Conservation (phyloP, 2,113 vertebrate species). For the Arizona elegans region DNA sequence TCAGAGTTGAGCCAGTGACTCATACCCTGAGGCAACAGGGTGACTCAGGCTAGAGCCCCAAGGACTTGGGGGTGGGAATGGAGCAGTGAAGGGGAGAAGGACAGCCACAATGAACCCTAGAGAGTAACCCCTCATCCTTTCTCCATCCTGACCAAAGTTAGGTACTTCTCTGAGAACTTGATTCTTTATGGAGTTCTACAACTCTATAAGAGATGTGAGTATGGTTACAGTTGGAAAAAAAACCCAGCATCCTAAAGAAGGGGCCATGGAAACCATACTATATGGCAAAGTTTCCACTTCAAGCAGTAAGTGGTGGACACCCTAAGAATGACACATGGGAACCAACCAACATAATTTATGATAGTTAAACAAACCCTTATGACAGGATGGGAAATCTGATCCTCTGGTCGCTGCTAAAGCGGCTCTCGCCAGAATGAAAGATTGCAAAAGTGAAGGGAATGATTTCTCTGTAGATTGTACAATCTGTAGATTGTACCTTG, state of each 20-base stretch:
- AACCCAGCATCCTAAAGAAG: not conserved
- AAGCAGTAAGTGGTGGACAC: not conserved
- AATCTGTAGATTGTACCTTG: not conserved
- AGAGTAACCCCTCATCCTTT: not conserved
- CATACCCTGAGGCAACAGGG: constrained; percentile 17
- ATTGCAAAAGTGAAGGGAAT: not conserved
- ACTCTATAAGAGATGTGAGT: not conserved
- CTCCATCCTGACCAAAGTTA: not conserved
- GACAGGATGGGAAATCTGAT: not conserved
- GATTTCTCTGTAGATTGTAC: not conserved
- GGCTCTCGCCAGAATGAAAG: not conserved
- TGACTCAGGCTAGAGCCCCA: not conserved
- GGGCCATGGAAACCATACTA: not conserved
- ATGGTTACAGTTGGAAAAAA: not conserved
- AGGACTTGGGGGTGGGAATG: not conserved
- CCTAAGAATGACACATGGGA: not conserved
- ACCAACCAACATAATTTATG: not conserved
- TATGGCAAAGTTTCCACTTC: not conserved
- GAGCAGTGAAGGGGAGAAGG: not conserved
- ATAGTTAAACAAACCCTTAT: no score
- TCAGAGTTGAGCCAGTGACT: constrained; percentile 18
- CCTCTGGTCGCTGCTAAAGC: not conserved
- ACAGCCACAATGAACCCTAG: not conserved
- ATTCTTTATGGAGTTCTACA: not conserved
- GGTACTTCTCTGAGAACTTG: not conserved